Conservation (phyloP, 35 echinoderm and acorn worm species). For the Stichopus chloronotus region DNA sequence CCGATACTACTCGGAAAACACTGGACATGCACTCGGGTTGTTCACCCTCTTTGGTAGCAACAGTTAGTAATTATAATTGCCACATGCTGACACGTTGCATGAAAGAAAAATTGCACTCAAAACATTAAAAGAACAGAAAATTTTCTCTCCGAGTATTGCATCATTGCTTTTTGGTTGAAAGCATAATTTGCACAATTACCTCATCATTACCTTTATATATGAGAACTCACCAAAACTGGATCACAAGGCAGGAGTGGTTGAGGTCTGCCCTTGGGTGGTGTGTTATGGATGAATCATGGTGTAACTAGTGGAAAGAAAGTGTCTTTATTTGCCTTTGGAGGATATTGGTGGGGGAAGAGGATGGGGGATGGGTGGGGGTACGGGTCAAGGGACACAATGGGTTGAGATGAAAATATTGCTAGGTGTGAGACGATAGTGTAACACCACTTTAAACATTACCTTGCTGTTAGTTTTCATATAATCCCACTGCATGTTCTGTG, state of each 20-base stretch:
- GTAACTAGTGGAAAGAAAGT: no score
- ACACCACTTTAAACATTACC: no score
- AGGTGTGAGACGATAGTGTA: no score
- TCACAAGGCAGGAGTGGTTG: no score
- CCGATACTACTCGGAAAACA: slow-evolving; percentile 28
- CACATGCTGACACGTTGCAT: not conserved
- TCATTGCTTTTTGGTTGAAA: no score
- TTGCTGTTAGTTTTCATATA: no score
- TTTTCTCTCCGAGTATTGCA: not conserved
- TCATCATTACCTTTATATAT: not conserved
- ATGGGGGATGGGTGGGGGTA: not conserved
- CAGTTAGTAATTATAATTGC: not conserved
- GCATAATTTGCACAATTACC: no score
- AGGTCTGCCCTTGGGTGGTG: no score
- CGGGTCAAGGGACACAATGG: not conserved
- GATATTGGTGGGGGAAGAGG: not conserved
- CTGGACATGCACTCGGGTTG: not conserved
- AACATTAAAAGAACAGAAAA: not conserved
- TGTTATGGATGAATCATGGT: no score
- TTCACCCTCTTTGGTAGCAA: not conserved
- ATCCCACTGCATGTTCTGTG: no score
- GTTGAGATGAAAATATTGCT: not conserved
- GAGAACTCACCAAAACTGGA: not conserved
- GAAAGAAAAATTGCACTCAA: not conserved
- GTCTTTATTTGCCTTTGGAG: no score